These are phyloP conservation scores for Stenoptilia bipunctidactyla DNA, from an alignment of 2,888 invertebrate genomes.

Conservation along the genomic window DNA sequence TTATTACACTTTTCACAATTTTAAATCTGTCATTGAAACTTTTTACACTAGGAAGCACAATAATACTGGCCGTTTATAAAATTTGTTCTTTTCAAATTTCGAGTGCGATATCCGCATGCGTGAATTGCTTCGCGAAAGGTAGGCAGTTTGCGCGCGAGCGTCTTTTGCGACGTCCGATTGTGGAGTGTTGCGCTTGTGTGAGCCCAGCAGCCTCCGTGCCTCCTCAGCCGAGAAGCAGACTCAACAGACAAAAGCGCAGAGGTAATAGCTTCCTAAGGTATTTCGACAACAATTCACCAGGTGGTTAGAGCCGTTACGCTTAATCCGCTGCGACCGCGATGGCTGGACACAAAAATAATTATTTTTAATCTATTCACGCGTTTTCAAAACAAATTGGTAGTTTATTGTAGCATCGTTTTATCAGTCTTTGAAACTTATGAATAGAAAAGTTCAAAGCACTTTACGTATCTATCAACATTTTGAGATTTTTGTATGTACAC, in stretches of 20 bases:
- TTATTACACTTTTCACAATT: constrained; percentile 18
- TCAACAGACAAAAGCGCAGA: constrained; percentile 24
- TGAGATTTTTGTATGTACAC: no score
- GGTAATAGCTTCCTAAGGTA: constrained; percentile 38
- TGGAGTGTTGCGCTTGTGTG: constrained; percentile 28
- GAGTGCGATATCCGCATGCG: constrained; percentile 1
- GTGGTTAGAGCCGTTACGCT: constrained; percentile 32
- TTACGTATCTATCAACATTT: no score
- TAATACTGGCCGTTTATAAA: constrained; percentile 2
- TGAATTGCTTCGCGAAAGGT: not conserved
- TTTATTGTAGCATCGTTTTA: no score
- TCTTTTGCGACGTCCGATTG: constrained; percentile 30
- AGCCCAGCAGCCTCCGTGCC: constrained; percentile 37
- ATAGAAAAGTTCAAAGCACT: no score
- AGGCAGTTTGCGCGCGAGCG: constrained; percentile 24
- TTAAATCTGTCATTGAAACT: constrained; percentile 19
- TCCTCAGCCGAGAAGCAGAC: constrained; percentile 36
- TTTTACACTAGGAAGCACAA: not conserved
- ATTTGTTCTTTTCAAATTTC: constrained; percentile 2
- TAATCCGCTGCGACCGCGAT: constrained; percentile 26
- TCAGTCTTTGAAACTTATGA: no score
- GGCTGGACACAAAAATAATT: constrained; percentile 26
- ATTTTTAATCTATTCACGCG: constrained; percentile 17
- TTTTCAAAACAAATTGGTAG: not conserved
- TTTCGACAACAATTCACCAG: constrained; percentile 34